Percentiles rank a stretch among this genome's conserved stretches.
phyloP scores from a whole-genome alignment of 2,888 invertebrate species.

The Megastigmus dorsalis region DNA sequence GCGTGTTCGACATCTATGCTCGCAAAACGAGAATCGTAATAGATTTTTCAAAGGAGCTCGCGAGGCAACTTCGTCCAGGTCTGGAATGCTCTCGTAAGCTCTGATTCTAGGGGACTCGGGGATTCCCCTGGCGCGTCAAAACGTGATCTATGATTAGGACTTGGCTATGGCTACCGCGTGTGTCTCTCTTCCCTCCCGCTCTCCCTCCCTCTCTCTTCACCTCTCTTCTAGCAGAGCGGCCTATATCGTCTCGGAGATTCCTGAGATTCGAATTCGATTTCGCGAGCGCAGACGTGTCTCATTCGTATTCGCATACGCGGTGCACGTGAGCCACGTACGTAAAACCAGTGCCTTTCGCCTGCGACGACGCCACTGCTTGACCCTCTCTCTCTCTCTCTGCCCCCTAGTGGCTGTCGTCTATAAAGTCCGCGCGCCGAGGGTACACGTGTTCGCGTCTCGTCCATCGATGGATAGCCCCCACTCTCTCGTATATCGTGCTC shows the following conservation, averaged over 20 bases:
- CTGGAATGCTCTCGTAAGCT: slow-evolving; percentile 21
- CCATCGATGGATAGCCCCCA: slow-evolving; percentile 41
- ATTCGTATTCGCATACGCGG: slow-evolving; percentile 57
- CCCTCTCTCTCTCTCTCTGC: neutral
- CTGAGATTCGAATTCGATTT: slow-evolving; percentile 45
- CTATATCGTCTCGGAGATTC: slow-evolving; percentile 36
- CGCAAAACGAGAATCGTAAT: slow-evolving; percentile 22
- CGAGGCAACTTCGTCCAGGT: neutral
- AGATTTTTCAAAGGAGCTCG: no score
- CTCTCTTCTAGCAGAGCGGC: no score
- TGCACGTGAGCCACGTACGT: slow-evolving; percentile 51
- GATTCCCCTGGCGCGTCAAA: slow-evolving; percentile 49
- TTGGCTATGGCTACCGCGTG: slow-evolving; percentile 42
- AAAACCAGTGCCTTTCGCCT: slow-evolving; percentile 41
- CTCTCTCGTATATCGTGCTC: no score
- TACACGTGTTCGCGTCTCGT: slow-evolving; percentile 54
- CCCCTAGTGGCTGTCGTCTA: slow-evolving; percentile 2
- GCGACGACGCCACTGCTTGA: neutral
- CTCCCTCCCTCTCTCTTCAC: no score
- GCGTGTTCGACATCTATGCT: slow-evolving; percentile 31
- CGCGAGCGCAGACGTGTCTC: slow-evolving; percentile 57
- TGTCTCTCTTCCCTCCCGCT: no score
- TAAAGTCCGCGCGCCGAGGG: slow-evolving; percentile 21
- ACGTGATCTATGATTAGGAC: slow-evolving; percentile 54
- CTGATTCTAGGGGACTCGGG: neutral